phyloP scores from a whole-genome alignment of 1,140 invertebrate genomes.

The Zaprionus davidi region DNA sequence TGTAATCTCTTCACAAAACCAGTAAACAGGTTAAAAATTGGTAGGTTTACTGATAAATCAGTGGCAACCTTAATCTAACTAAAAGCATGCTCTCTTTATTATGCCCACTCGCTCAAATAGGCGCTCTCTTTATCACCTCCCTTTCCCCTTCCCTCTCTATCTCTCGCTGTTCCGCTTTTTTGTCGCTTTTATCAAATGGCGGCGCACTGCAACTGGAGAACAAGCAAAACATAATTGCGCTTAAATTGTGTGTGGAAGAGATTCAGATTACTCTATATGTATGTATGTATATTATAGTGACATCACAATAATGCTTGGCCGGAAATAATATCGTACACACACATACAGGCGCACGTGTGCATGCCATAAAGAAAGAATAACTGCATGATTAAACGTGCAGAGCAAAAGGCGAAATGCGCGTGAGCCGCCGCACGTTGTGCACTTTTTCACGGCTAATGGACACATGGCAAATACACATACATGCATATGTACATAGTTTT shows the following conservation, averaged over 20 bases:
- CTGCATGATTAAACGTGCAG: background rate
- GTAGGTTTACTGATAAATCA: too few species aligned
- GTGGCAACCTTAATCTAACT: background rate
- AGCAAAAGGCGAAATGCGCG: background rate
- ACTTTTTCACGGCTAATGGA: constrained; percentile 12
- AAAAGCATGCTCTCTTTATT: background rate
- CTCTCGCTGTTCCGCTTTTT: background rate
- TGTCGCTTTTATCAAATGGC: constrained; percentile 24
- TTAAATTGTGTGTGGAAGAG: constrained; percentile 23
- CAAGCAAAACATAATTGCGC: constrained; percentile 13
- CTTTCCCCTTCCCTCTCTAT: background rate
- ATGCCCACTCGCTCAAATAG: background rate
- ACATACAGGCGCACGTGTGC: background rate
- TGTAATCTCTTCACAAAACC: too few species aligned
- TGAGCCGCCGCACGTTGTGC: constrained; percentile 11
- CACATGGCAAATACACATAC: constrained; percentile 1
- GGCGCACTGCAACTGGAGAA: constrained; percentile 1
- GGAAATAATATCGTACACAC: constrained; percentile 38
- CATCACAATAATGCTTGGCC: constrained; percentile 38
- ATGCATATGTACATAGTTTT: background rate
- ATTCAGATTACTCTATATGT: constrained; percentile 28
- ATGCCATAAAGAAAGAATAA: background rate
- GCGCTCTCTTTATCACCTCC: background rate
- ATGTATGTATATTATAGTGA: constrained; percentile 9
- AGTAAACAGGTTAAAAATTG: too few species aligned